Evolutionary conservation across 92 coral and sea anemone species (phyloP).

Genomic region (Pocillopora grandis): DNA sequence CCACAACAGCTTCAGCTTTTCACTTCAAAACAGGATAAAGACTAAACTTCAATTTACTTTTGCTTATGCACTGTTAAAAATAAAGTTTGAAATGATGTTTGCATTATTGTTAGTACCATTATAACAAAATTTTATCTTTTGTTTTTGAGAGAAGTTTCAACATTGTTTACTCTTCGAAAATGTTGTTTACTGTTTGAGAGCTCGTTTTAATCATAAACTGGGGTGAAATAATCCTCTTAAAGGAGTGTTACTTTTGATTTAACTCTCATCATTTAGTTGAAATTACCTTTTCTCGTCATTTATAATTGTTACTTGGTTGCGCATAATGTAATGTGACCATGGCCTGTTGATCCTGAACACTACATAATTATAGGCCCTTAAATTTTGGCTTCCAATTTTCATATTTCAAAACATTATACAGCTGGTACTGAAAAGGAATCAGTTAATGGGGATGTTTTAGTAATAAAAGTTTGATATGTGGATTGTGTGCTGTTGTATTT

Average conservation of each 20-base stretch:
- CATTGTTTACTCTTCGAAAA: neutral
- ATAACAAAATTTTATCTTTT: neutral
- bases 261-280: neutral
- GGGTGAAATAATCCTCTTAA: slow-evolving; percentile 15
- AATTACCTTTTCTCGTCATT: slow-evolving; percentile 8
- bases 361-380: too few relatives aligned
- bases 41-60: slow-evolving; percentile 23
- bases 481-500: slow-evolving; percentile 8
- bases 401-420: too few relatives aligned
- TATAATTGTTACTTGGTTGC: neutral
- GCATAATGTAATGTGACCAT: too few relatives aligned
- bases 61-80: slow-evolving; percentile 10
- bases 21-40: slow-evolving; percentile 26
- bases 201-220: slow-evolving; percentile 5
- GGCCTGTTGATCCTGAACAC: too few relatives aligned
- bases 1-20: slow-evolving; percentile 38
- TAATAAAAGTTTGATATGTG: slow-evolving; percentile 1
- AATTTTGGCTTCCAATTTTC: too few relatives aligned
- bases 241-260: slow-evolving; percentile 10
- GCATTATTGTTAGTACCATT: slow-evolving; percentile 4
- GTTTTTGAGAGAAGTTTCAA: neutral
- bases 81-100: slow-evolving; percentile 4
- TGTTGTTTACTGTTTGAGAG: neutral
- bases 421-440: too few relatives aligned
- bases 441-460: neutral